phyloP scores from a whole-genome alignment of 2,797 vertebrate genomes.

The Leptatherina wallacei region DNA sequence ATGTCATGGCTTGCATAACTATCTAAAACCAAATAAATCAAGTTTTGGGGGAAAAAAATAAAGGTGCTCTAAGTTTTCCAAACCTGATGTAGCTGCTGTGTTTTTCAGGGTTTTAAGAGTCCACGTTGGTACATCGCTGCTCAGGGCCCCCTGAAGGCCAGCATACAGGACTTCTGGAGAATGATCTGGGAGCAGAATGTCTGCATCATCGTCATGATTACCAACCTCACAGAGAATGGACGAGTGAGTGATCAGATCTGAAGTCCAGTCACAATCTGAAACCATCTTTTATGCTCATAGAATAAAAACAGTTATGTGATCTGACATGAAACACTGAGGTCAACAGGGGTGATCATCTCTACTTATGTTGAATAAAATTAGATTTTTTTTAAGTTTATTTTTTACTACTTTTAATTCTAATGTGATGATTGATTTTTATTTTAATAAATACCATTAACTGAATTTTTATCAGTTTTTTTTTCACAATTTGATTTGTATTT shows the following conservation, averaged over 20 bases:
- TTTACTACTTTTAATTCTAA: background rate
- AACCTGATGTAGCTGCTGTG: background rate
- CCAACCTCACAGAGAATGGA: conserved; percentile 96
- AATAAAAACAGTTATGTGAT: too few relatives aligned
- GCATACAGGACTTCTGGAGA: conserved; percentile 96
- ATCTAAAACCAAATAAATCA: too few relatives aligned
- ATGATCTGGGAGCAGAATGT: conserved; percentile 98
- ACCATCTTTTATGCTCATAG: too few relatives aligned
- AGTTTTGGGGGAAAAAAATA: too few relatives aligned
- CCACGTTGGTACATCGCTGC: conserved; percentile 92
- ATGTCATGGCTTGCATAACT: too few relatives aligned
- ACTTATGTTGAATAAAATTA: background rate
- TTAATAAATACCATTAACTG: background rate
- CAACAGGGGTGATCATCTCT: background rate
- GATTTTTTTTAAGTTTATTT: too few relatives aligned
- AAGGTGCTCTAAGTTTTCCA: too few relatives aligned
- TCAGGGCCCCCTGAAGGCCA: conserved; percentile 94
- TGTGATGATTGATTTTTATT: background rate
- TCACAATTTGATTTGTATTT: background rate
- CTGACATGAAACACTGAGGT: background rate
- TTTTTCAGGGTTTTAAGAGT: conserved; percentile 89
- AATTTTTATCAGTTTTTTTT: background rate
- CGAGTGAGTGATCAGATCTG: conserved; percentile 82
- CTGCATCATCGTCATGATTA: conserved; percentile 96
- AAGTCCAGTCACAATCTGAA: background rate